Conservation (phyloP, 2,888 invertebrate species). For the Lasioglossum marginatum region DNA sequence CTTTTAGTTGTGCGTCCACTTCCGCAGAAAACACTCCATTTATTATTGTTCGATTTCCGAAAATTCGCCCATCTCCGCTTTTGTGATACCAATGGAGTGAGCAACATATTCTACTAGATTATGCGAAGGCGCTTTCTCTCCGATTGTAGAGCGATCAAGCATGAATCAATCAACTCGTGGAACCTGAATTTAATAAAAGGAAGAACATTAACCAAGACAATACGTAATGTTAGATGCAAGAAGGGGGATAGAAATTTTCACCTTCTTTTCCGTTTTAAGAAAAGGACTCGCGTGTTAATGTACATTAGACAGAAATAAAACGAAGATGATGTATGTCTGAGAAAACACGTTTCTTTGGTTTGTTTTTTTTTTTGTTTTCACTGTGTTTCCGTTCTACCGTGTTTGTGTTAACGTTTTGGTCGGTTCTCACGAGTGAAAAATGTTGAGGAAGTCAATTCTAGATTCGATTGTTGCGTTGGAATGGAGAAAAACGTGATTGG, state of each 20-base stretch:
- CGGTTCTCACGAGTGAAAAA: not conserved
- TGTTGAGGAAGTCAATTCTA: not conserved
- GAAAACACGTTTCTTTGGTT: slow-evolving; percentile 43
- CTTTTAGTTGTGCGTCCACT: not conserved
- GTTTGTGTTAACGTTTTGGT: not conserved
- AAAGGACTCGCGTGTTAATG: slow-evolving; percentile 62
- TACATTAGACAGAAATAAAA: slow-evolving; percentile 66
- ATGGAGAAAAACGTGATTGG: not conserved
- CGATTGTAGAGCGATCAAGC: slow-evolving; percentile 16
- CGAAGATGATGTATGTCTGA: slow-evolving; percentile 56
- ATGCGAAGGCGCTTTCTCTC: slow-evolving; percentile 36
- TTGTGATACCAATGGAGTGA: slow-evolving; percentile 80
- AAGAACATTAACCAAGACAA: slow-evolving; percentile 39
- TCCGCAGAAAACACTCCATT: not conserved
- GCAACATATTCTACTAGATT: slow-evolving; percentile 67
- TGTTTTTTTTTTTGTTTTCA: slow-evolving; percentile 3
- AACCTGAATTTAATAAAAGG: slow-evolving; percentile 18
- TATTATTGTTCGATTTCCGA: not conserved
- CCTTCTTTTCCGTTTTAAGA: slow-evolving; percentile 34
- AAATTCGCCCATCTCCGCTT: slow-evolving; percentile 59
- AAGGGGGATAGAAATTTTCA: slow-evolving; percentile 35
- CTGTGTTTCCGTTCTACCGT: slow-evolving; percentile 29
- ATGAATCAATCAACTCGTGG: not conserved
- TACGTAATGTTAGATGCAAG: slow-evolving; percentile 30
- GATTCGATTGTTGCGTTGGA: not conserved